phyloP scores from a whole-genome alignment of 1,140 invertebrate genomes.

The Agrypnia vestita region DNA sequence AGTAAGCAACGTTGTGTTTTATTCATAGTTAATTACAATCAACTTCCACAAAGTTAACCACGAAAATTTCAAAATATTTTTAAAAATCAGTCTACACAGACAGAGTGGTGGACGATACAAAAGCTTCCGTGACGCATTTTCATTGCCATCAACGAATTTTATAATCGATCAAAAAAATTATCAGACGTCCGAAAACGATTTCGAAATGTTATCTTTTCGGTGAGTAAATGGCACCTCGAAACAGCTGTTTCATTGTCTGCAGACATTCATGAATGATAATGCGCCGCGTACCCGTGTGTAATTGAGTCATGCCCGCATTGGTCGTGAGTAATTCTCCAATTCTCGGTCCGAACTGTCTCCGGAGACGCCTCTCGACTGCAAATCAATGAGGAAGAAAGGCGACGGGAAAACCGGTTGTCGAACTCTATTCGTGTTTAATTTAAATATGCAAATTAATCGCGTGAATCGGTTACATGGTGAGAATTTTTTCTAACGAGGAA shows the following conservation, averaged over 20 bases:
- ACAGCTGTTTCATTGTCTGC: background rate
- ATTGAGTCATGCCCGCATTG: background rate
- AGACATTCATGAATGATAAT: background rate
- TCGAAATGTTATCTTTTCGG: too few relatives aligned
- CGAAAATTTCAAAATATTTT: too few relatives aligned
- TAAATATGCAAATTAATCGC: slow-evolving; percentile 40
- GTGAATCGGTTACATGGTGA: slow-evolving; percentile 26
- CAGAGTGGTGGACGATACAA: too few relatives aligned
- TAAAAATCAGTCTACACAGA: too few relatives aligned
- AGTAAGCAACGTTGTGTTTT: too few relatives aligned
- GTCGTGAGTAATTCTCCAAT: slow-evolving; percentile 3
- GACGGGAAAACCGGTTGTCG: slow-evolving; percentile 17
- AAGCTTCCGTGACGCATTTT: too few relatives aligned
- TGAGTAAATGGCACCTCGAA: background rate
- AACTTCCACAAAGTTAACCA: too few relatives aligned
- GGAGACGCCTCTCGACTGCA: slow-evolving; percentile 11
- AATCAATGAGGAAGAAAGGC: slow-evolving; percentile 22
- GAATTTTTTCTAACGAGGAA: slow-evolving; percentile 1
- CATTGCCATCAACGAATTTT: too few relatives aligned
- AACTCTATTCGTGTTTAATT: slow-evolving; percentile 25
- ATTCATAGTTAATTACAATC: too few relatives aligned
- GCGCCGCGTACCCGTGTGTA: background rate
- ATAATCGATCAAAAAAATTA: too few relatives aligned
- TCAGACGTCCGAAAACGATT: too few relatives aligned
- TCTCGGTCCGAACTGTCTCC: background rate